These are phyloP conservation scores for Simalia tracyae DNA, from an alignment of 2,797 vertebrate species.

Conservation along the genomic window DNA sequence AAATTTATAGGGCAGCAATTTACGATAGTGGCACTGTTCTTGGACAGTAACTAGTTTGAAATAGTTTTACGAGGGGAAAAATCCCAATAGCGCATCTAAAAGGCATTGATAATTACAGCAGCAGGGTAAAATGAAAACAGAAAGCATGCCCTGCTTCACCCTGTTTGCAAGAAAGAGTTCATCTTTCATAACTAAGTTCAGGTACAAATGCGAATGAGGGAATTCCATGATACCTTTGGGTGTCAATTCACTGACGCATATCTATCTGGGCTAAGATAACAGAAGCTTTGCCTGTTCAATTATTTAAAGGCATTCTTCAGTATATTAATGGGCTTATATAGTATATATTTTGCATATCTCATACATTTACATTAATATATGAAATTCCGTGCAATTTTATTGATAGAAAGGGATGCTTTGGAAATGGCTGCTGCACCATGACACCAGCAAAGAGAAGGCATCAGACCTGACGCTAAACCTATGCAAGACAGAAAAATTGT, in stretches of 20 bases:
- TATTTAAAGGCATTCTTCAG: conserved; percentile 5
- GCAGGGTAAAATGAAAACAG: fast-evolving
- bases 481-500: not conserved
- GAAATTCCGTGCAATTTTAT: not conserved
- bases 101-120: not conserved
- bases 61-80: not conserved
- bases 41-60: not conserved
- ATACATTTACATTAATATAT: not conserved
- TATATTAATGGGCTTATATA: not conserved
- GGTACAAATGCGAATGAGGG: not conserved
- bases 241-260: fast-evolving
- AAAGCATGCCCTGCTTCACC: not conserved
- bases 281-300: not conserved
- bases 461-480: fast-evolving
- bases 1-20: not conserved
- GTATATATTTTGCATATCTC: too few relatives aligned
- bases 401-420: not conserved
- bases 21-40: not conserved
- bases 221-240: not conserved
- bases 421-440: not conserved
- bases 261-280: not conserved
- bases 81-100: not conserved
- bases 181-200: not conserved
- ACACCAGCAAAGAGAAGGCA: not conserved
- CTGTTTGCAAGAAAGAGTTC: not conserved